phyloP scores from a whole-genome alignment of 2,113 vertebrate genomes.

The Leptobrachium ailaonicum region DNA sequence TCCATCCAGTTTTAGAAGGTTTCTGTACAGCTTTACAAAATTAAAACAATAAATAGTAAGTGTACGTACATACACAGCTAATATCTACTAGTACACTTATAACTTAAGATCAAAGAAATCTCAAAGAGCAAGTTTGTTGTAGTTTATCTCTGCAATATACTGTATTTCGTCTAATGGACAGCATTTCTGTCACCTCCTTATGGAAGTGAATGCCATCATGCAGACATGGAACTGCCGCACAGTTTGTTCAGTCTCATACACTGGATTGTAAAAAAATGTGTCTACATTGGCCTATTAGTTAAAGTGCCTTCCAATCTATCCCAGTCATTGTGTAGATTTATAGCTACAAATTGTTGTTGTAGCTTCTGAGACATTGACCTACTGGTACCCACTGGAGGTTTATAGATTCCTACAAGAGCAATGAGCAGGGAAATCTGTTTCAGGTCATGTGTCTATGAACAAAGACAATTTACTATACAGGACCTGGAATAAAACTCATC shows the following conservation, averaged over 20 bases:
- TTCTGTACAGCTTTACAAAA: conserved; percentile 93
- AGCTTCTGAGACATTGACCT: too few species aligned
- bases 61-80: conserved; percentile 68
- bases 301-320: not conserved
- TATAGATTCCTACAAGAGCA: too few species aligned
- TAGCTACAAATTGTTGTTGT: too few species aligned
- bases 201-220: conserved; percentile 54
- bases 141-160: conserved; percentile 48
- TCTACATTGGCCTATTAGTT: conserved; percentile 51
- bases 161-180: conserved; percentile 41
- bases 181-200: not conserved
- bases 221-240: conserved; percentile 45
- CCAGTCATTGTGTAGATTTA: not conserved
- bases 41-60: conserved; percentile 74
- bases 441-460: too few species aligned
- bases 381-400: too few species aligned
- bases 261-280: conserved; percentile 58
- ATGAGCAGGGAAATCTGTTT: too few species aligned
- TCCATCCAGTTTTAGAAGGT: conserved; percentile 84
- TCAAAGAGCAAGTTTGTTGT: conserved; percentile 49
- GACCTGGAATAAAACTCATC: too few species aligned
- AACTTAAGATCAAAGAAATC: not conserved
- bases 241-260: conserved; percentile 52
- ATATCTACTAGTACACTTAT: conserved; percentile 50
- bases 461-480: too few species aligned